phyloP scores from a whole-genome alignment of 2,113 vertebrate genomes.

The Heterocephalus glaber region DNA sequence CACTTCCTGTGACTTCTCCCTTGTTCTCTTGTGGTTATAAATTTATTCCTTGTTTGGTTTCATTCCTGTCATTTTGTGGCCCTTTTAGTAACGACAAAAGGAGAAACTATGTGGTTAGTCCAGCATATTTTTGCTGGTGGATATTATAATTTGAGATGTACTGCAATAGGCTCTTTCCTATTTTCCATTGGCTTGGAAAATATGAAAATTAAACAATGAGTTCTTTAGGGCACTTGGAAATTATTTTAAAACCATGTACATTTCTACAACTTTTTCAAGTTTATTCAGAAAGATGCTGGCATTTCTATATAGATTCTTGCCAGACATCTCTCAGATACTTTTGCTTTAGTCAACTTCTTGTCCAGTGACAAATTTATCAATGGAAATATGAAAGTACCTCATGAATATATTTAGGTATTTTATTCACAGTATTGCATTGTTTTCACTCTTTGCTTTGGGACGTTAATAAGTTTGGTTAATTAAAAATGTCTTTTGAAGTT shows the following conservation, averaged over 20 bases:
- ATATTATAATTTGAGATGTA: neutral
- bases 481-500: neutral
- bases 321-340: neutral
- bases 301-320: neutral
- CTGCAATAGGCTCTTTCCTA: neutral
- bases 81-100: slow-evolving; percentile 2
- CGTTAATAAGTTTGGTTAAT: neutral
- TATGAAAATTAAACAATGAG: slow-evolving; percentile 19
- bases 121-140: neutral
- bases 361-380: neutral
- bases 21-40: neutral
- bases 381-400: neutral
- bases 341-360: neutral
- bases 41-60: neutral
- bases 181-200: neutral
- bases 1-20: neutral
- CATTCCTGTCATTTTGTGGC: neutral
- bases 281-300: neutral
- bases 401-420: neutral
- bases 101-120: neutral
- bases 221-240: neutral
- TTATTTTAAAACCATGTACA: neutral
- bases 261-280: neutral
- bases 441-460: neutral
- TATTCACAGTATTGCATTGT: neutral